A percentile compares a stretch with the other conserved stretches of the same genome.
Evolutionary conservation across 1,140 invertebrate genomes (phyloP).

Genomic region (Oncopeltus fasciatus): DNA sequence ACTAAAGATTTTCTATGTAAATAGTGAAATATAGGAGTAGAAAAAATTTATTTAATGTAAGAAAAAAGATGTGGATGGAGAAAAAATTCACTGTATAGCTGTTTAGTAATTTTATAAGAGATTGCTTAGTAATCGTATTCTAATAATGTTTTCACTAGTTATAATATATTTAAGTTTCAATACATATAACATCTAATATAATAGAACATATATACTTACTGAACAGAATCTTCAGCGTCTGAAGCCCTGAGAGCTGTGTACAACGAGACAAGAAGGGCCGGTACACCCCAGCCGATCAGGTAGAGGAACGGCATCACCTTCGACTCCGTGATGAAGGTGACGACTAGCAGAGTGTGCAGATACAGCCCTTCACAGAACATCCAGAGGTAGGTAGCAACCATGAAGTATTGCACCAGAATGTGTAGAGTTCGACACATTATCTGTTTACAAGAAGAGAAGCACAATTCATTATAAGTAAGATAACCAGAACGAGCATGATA

Average conservation of each 20-base stretch:
- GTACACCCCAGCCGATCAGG: slow-evolving; percentile 51
- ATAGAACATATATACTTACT: slow-evolving; percentile 20
- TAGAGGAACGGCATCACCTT: slow-evolving; percentile 50
- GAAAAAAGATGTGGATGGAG: too few relatives aligned
- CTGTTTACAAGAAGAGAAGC: slow-evolving; percentile 18
- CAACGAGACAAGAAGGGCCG: slow-evolving; percentile 22
- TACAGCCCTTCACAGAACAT: slow-evolving; percentile 72
- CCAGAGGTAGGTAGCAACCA: slow-evolving; percentile 66
- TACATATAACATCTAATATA: too few relatives aligned
- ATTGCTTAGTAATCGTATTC: too few relatives aligned
- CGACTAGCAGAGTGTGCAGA: slow-evolving; percentile 61
- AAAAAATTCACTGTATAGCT: too few relatives aligned
- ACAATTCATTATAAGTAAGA: too few relatives aligned
- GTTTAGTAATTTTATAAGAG: too few relatives aligned
- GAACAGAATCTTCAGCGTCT: slow-evolving; percentile 19
- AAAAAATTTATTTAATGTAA: too few relatives aligned
- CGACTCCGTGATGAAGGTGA: slow-evolving; percentile 51
- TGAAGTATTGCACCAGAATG: slow-evolving; percentile 43
- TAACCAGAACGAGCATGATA: too few relatives aligned
- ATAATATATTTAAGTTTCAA: too few relatives aligned
- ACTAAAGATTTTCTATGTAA: too few relatives aligned
- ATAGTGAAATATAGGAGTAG: too few relatives aligned
- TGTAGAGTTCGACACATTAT: slow-evolving; percentile 25
- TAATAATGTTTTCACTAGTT: too few relatives aligned
- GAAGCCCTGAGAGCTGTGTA: slow-evolving; percentile 22